Evolutionary conservation across 2,888 invertebrate species (phyloP), one percentile per base, ranked within the genome.

Genomic region (Oscheius myriophilus): DNA sequence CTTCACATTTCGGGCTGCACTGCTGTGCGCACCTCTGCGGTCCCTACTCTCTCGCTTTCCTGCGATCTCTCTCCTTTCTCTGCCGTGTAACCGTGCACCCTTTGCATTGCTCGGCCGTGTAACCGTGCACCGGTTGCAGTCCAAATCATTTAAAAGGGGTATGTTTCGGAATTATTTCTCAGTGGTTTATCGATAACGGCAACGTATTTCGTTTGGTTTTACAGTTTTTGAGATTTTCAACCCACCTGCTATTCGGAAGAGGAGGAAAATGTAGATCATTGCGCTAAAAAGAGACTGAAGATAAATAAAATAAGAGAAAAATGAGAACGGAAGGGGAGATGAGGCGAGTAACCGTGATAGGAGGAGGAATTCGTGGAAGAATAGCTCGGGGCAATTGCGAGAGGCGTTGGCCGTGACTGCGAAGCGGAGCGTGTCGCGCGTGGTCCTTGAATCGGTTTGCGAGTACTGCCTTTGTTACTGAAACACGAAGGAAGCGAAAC

Each of bases 221-320:
- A n/a, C n/a, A n/a, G 16, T 46, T 46, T 46, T 49, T 49, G 16
- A 21, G 11, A 2, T 11, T 21, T 9, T 21, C 4, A 9, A 6
- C 42, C 2, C 26, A 61, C 61, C 61, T 49, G 61, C n/a, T 49
- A 61, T 46, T 49, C 49, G 46, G 46, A 61, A 49, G 18, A 61
- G 26, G 3, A 61, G 18, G 2, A 61, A 14, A 16, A 49, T 25
- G 33, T 49, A 49, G 33, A 49, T 23, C 51, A 51, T 51, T 18
- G 1, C 12, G 51, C 2, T n/a, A 23, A 3, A 21, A 23, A 18
- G 21, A 51, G 25, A 51, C 7, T n/a, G 12, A 9, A 51, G 46
- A 6, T 11, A 46, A 11, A 18, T 18, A 18, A 46, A 21, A 21
- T 3, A 46, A 46, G 46, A 11, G 46, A 4, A 46, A 21, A n/a